Percentiles rank a stretch among this genome's conserved stretches.
Conservation (phyloP, 30 jellyfish, hydroid and myxozoan genomes). For the Chrysaora quinquecirrha region DNA sequence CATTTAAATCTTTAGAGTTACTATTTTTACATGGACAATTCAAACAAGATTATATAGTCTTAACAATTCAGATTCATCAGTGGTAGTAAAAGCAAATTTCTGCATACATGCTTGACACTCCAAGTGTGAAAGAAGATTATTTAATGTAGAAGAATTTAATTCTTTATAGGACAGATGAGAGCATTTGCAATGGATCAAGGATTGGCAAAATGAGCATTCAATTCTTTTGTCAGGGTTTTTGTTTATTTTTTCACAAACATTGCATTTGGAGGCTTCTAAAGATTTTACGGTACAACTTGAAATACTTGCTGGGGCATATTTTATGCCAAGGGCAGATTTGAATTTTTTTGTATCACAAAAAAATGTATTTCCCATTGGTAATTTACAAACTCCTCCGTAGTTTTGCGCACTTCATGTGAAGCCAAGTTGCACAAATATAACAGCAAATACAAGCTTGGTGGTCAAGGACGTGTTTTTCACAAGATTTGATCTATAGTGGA, state of each 20-base stretch:
- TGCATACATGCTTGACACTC: too few relatives aligned
- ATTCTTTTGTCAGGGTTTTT: neutral
- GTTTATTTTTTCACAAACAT: neutral
- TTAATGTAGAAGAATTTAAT: too few relatives aligned
- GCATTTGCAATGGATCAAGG: too few relatives aligned
- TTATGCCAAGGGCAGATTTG: neutral
- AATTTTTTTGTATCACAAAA: neutral
- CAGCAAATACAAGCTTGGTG: slow-evolving; percentile 1
- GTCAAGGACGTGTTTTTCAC: neutral
- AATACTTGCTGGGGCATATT: neutral
- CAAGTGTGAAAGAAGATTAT: too few relatives aligned
- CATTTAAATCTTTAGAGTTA: too few relatives aligned
- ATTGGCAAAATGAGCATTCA: neutral
- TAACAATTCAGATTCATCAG: too few relatives aligned
- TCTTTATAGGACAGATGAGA: too few relatives aligned
- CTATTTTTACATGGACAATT: too few relatives aligned
- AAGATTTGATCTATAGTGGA: neutral
- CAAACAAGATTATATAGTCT: too few relatives aligned
- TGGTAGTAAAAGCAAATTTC: too few relatives aligned
- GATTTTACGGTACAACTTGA: neutral
- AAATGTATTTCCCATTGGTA: neutral
- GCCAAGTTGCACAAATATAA: neutral
- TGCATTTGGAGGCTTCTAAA: neutral
- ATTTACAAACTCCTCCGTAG: neutral
- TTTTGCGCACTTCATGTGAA: neutral